A percentile compares a stretch with the other conserved stretches of the same genome.
Evolutionary conservation across 2,797 vertebrate species (phyloP).

Genomic region (Dicrostonyx torquatus): DNA sequence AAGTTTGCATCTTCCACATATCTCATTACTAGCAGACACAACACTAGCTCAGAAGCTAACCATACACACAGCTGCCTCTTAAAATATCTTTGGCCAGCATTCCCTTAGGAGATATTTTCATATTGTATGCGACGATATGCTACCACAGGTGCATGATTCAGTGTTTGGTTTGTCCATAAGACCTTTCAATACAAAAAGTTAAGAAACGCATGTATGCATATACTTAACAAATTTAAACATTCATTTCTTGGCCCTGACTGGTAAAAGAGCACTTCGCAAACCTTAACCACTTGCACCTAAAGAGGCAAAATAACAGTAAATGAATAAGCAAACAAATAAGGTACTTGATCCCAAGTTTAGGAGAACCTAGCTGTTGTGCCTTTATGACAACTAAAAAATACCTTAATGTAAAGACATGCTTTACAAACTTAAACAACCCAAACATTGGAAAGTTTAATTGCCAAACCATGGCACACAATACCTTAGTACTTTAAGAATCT

Average conservation of each 20-base stretch:
- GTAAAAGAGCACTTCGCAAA: neutral
- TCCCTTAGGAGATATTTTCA: conserved; percentile 66
- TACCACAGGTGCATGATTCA: neutral
- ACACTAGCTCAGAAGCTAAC: conserved; percentile 21
- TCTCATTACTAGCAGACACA: conserved; percentile 27
- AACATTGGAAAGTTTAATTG: conserved; percentile 17
- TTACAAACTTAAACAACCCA: conserved; percentile 31
- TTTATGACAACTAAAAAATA: conserved; percentile 52
- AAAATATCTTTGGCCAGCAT: conserved; percentile 63
- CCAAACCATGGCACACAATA: neutral
- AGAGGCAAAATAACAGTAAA: neutral
- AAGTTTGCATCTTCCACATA: neutral
- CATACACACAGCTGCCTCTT: conserved; percentile 30
- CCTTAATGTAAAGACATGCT: neutral
- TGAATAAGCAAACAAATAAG: neutral
- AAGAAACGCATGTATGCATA: neutral
- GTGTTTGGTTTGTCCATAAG: conserved; percentile 22
- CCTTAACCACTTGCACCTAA: conserved; percentile 34
- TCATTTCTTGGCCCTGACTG: neutral
- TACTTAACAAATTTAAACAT: neutral
- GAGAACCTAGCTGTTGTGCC: neutral
- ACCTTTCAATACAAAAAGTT: conserved; percentile 28
- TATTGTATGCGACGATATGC: conserved; percentile 23
- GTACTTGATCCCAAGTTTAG: neutral
- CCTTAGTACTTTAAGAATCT: conserved; percentile 43